Evolutionary conservation across 2,797 vertebrate genomes (phyloP).

Genomic region (Discoglossus pictus): DNA sequence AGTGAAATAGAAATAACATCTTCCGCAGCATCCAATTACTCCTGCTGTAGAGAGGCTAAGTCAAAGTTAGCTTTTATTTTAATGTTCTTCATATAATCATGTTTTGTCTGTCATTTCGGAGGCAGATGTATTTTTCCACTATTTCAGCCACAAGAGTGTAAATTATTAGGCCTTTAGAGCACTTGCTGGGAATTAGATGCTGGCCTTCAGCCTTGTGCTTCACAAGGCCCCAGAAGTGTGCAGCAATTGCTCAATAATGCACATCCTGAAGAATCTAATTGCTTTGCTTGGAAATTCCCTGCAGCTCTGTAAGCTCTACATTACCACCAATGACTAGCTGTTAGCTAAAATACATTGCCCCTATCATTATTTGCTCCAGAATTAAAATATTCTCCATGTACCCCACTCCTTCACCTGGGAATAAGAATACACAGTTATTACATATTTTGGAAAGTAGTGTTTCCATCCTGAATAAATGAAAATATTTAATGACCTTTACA

Average conservation of each 20-base stretch:
- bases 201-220: slow-evolving; percentile 49
- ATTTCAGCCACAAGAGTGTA: slow-evolving; percentile 42
- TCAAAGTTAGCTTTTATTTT: slow-evolving; percentile 10
- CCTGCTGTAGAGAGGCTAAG: slow-evolving; percentile 5
- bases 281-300: slow-evolving; percentile 48
- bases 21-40: slow-evolving; percentile 32
- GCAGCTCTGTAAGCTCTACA: slow-evolving; percentile 37
- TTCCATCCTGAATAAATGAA: no score
- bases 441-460: slow-evolving; percentile 34
- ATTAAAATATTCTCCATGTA: slow-evolving; percentile 36
- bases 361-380: slow-evolving; percentile 17
- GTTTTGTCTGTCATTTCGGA: slow-evolving; percentile 21
- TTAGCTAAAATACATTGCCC: slow-evolving; percentile 36
- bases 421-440: slow-evolving; percentile 17
- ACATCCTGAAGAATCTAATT: slow-evolving; percentile 50
- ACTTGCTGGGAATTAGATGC: slow-evolving; percentile 44
- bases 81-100: slow-evolving; percentile 20
- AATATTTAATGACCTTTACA: no score
- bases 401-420: slow-evolving; percentile 19
- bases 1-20: neutral
- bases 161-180: slow-evolving; percentile 47
- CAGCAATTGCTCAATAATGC: slow-evolving; percentile 49
- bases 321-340: slow-evolving; percentile 43
- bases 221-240: slow-evolving; percentile 39
- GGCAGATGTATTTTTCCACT: slow-evolving; percentile 12